These are phyloP conservation scores for Aquatica leii DNA, from an alignment of 2,888 invertebrate genomes.

Conservation along the genomic window DNA sequence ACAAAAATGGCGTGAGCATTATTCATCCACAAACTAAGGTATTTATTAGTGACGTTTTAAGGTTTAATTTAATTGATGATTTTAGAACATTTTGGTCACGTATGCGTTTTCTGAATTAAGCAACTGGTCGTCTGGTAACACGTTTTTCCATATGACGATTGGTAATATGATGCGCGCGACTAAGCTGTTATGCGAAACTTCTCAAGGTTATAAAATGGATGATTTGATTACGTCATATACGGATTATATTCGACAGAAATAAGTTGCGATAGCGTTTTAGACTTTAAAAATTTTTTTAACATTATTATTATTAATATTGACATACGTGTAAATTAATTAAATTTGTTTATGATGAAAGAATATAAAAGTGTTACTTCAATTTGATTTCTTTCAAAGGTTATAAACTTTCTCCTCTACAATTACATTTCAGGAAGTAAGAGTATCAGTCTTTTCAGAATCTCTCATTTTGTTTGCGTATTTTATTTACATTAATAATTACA, in stretches of 20 bases:
- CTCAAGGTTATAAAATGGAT: slow-evolving; percentile 96
- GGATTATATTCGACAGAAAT: slow-evolving; percentile 61
- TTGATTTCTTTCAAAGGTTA: too few relatives aligned
- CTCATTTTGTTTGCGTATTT: too few relatives aligned
- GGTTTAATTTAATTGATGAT: too few relatives aligned
- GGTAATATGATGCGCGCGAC: slow-evolving; percentile 93
- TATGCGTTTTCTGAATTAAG: slow-evolving; percentile 89
- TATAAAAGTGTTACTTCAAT: too few relatives aligned
- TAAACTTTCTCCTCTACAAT: too few relatives aligned
- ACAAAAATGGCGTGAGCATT: slow-evolving; percentile 88
- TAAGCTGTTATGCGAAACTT: slow-evolving; percentile 89
- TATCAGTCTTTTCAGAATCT: too few relatives aligned
- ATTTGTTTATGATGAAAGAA: too few relatives aligned
- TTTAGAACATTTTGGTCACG: slow-evolving; percentile 80
- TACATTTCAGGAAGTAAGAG: too few relatives aligned
- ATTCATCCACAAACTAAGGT: slow-evolving; percentile 89
- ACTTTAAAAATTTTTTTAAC: too few relatives aligned
- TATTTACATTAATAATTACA: too few relatives aligned
- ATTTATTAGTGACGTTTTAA: slow-evolving; percentile 46
- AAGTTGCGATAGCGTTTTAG: not conserved
- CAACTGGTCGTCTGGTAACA: slow-evolving; percentile 96
- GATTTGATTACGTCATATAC: slow-evolving; percentile 93
- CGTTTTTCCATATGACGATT: slow-evolving; percentile 93
- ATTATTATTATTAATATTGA: too few relatives aligned
- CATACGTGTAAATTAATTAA: too few relatives aligned